A percentile compares a stretch with the other conserved stretches of the same genome.
phyloP scores from a whole-genome alignment of 2,113 vertebrate genomes.

The Malurus elegans region DNA sequence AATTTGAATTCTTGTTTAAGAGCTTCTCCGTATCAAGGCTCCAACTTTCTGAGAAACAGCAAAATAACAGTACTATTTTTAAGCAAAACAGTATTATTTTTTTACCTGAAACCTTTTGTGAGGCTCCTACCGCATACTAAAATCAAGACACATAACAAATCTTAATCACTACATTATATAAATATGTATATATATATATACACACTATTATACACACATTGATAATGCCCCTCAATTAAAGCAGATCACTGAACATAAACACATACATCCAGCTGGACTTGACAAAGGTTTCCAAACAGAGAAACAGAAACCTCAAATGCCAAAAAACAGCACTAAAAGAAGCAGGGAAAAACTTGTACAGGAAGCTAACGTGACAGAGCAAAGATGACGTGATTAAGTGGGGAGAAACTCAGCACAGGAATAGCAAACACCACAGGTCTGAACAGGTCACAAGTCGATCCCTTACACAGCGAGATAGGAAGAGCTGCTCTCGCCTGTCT shows the following conservation, averaged over 20 bases:
- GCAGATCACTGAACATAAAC: neutral
- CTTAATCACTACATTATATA: neutral
- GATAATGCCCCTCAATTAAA: neutral
- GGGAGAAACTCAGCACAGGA: neutral
- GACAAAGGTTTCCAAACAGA: neutral
- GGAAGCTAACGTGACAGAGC: neutral
- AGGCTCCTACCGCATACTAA: neutral
- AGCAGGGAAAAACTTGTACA: neutral
- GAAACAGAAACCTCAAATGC: neutral
- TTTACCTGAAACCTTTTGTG: neutral
- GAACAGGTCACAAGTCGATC: neutral
- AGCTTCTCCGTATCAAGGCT: neutral
- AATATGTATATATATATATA: rapidly evolving
- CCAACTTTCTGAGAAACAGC: neutral
- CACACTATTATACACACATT: rapidly evolving
- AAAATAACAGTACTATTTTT: neutral
- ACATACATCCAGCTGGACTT: neutral
- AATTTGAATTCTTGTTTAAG: neutral
- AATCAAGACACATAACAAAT: neutral
- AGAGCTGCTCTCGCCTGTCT: neutral
- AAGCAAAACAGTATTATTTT: neutral
- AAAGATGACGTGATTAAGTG: neutral
- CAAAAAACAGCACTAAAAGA: neutral
- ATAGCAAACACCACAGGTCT: neutral
- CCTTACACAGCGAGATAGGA: neutral